A percentile compares a stretch with the other conserved stretches of the same genome.
Conservation (phyloP, 2,888 invertebrate species). For the Acanthococcus lagerstroemiae region DNA sequence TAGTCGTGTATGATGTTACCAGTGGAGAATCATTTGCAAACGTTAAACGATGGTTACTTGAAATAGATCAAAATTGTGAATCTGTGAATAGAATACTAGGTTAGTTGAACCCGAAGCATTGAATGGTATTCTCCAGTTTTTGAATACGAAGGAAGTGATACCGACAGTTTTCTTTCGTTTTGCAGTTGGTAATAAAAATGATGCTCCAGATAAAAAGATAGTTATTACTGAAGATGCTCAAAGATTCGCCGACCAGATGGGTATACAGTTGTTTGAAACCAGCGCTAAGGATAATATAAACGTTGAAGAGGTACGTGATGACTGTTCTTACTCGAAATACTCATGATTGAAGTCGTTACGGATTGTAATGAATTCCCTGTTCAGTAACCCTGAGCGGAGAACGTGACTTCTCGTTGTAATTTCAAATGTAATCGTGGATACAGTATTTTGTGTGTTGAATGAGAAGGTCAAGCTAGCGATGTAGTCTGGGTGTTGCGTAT, state of each 20-base stretch:
- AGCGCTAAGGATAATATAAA: slow-evolving; percentile 98
- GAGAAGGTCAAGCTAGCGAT: too few relatives aligned
- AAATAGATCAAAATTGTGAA: slow-evolving; percentile 99
- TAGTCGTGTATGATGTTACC: slow-evolving; percentile 98
- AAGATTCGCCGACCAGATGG: slow-evolving; percentile 94
- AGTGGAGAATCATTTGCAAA: slow-evolving; percentile 98
- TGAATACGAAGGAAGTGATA: too few relatives aligned
- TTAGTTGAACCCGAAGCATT: too few relatives aligned
- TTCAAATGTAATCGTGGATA: too few relatives aligned
- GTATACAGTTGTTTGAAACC: slow-evolving; percentile 93
- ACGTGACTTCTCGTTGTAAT: too few relatives aligned
- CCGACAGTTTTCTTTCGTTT: slow-evolving; percentile 35
- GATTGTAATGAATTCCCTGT: too few relatives aligned
- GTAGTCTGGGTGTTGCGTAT: too few relatives aligned
- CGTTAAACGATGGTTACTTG: slow-evolving; percentile 97
- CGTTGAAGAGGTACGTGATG: slow-evolving; percentile 71
- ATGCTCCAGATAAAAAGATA: slow-evolving; percentile 87
- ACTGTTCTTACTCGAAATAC: neutral
- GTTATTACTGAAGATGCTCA: slow-evolving; percentile 95
- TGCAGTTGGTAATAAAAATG: slow-evolving; percentile 92
- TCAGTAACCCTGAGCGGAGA: too few relatives aligned
- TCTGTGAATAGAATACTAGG: slow-evolving; percentile 95
- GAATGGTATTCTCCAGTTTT: too few relatives aligned
- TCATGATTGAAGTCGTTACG: too few relatives aligned
- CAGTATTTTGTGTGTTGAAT: too few relatives aligned